Conservation (phyloP, 1,140 invertebrate genomes). For the Bombus turneri region DNA sequence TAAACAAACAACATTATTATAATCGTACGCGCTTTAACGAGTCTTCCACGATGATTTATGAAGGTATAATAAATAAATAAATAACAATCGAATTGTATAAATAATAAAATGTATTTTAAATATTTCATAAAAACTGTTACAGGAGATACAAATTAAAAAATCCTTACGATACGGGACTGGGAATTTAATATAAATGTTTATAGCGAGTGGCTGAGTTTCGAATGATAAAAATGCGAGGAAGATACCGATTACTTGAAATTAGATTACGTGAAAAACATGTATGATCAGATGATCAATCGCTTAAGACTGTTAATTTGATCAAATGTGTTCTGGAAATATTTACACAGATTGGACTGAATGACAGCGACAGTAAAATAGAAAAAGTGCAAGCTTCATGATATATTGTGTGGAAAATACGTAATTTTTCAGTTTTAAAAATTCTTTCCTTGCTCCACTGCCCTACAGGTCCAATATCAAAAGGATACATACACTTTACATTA, state of each 20-base stretch:
- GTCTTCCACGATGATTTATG: not conserved
- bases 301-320: too few species aligned
- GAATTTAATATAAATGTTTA: not conserved
- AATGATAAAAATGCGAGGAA: not conserved
- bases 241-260: not conserved
- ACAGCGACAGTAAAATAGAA: not conserved
- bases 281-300: too few species aligned
- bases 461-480: too few species aligned
- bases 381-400: too few species aligned
- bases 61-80: not conserved
- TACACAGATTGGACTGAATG: not conserved
- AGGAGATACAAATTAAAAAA: conserved; percentile 71
- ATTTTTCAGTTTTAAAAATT: not conserved
- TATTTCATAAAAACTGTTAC: conserved; percentile 78
- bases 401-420: not conserved
- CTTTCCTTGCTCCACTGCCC: not conserved
- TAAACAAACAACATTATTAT: not conserved
- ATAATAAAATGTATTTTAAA: conserved; percentile 78
- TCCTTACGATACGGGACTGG: conserved; percentile 30
- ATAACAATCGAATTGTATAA: conserved; percentile 55
- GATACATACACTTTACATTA: too few species aligned
- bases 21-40: not conserved
- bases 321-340: not conserved
- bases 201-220: not conserved
- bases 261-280: not conserved